Evolutionary conservation across 2,113 vertebrate species (phyloP), one percentile per base, ranked within the genome.

Genomic region (Nanorana parkeri): DNA sequence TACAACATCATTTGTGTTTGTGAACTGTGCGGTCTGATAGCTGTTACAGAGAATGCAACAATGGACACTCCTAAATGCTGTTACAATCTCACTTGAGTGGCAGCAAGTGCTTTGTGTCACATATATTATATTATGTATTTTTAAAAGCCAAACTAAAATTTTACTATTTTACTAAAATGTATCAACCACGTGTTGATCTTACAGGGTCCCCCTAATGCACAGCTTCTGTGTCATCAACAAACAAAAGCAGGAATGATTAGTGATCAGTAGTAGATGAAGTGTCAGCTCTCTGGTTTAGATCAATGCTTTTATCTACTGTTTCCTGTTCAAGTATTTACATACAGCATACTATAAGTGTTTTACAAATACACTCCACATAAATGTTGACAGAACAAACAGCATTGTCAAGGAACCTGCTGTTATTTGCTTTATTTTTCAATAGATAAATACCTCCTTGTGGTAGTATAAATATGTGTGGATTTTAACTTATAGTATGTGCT

Each of bases 311-410:
- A 64, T 65, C 61, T 52, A 24, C n/a, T 81, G 26, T 61, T 74
- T 66, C 69, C 80, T 55, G 47, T 56, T 65, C 66, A 32, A 23
- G 36, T 63, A 52, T 80, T 58, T 71, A 51, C 63, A 81, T 66
- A 81, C 69, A 83, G 63, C 63, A 76, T 29, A 24, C 55, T 55
- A 29, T 71, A 71, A 71, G 67, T 68, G 68, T 58, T 36, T 51
- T 61, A 76, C 63, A 83, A 76, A 83, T 72, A 82, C 60, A 32
- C 19, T 51, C 52, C 23, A 21, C 73, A 65, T 68, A 68, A 68
- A 54, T 67, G 54, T 56, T 83, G 61, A 67, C 80, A 66, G 41
- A 60, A 68, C 80, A 75, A 83, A 83, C 60, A 68, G 72, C 58
- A 75, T 67, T 83, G 69, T 74, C 71, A 76, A 76, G 68, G 52